These are phyloP conservation scores for Bergia puertoricense DNA, from an alignment of 92 coral and sea anemone species.

Conservation along the genomic window DNA sequence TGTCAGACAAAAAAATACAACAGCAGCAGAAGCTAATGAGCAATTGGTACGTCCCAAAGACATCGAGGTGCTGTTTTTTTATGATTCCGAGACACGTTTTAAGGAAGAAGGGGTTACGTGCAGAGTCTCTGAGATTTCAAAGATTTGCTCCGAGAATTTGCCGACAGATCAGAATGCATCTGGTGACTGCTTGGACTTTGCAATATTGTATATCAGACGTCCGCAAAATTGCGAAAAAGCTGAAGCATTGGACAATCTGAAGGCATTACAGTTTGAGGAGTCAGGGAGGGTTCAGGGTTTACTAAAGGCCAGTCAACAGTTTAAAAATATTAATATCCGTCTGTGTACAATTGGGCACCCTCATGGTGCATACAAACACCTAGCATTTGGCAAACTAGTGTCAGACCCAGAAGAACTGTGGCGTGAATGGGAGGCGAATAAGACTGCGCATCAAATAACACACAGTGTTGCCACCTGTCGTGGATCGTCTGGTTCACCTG, in stretches of 20 bases:
- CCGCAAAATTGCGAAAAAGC: not conserved
- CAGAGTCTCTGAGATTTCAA: not conserved
- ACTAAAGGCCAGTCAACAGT: not conserved
- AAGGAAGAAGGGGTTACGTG: not conserved
- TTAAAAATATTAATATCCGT: not conserved
- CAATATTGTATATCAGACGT: not conserved
- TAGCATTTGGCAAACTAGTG: not conserved
- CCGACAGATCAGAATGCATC: not conserved
- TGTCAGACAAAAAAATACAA: not conserved
- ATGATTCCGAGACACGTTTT: not conserved
- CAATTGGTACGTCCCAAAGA: not conserved
- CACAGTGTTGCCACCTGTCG: not conserved
- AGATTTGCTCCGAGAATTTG: not conserved
- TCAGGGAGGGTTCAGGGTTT: not conserved
- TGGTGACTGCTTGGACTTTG: not conserved
- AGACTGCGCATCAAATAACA: not conserved
- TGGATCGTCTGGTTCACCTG: not conserved
- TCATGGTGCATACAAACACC: not conserved
- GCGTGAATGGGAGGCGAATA: not conserved
- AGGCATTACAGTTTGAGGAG: not conserved
- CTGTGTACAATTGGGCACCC: not conserved
- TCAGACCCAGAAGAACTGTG: not conserved
- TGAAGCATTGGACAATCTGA: not conserved
- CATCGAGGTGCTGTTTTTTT: not conserved
- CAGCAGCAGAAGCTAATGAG: not conserved